Base-by-base conservation (phyloP, 2,888 invertebrate genomes). In the Meandrusa payeni region DNA sequence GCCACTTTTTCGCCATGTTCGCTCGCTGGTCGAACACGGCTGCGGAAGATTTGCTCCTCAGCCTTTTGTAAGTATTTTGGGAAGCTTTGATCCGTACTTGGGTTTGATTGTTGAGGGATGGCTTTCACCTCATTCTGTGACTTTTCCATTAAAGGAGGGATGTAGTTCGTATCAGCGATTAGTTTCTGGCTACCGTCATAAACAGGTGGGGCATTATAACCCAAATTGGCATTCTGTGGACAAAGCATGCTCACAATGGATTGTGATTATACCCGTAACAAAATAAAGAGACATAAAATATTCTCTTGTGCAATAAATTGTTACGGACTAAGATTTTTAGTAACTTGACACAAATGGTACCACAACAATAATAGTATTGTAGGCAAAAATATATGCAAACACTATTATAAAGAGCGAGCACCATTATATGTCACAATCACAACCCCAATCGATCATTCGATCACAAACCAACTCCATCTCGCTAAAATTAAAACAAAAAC, bases 211-310 rank as follows among this genome's bases (percentile, higher is more conserved):
- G 11, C 19, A 19, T 26, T 17, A 10, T 31, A 37, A 37, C 7
- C 5, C 13, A 13, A 7, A 31, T 26, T 31, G 26, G 31, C 9
- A 13, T 26, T 37, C 42, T 43, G 42, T 26, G 42, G 42, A 43
- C 42, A 43, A 43, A 43, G 36, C 17, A 37, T 31, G 29, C 19
- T 36, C 29, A 33, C 23, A 10, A 23, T 39, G 12, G 24, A 24
- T 24, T 24, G 24, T 9, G 7, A 24, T 24, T 3, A 10, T 33
- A 33, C 33, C 40, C 17, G 12, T 32, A 28, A 10, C 28, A 37
- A 20, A 23, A 37, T 7, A 20, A 27, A 27, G 6, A 6, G 12
- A 11, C 5, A n/a, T n/a, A n/a, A 12, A 27, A 6, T 26, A 13
- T 13, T 12, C 27, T 27, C 12, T 27, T 13, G 12, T n/a, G 4